A percentile compares a stretch with the other conserved stretches of the same genome.
Conservation (phyloP, 2,113 vertebrate species). For the Sceloporus tristichus region DNA sequence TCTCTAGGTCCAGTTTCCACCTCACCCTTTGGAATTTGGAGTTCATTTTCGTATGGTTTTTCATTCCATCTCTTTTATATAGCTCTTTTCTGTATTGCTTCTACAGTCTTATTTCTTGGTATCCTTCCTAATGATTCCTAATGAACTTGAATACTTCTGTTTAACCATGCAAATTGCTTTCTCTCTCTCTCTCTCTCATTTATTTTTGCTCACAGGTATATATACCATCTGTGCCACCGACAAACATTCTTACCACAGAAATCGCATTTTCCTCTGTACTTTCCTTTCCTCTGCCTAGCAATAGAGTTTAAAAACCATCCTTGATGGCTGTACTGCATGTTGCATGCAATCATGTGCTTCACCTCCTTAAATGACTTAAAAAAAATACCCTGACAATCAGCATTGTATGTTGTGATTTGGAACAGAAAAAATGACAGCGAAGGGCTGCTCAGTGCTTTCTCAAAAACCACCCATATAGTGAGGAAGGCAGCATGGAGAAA, state of each 20-base stretch:
- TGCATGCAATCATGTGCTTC: not conserved
- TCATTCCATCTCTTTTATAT: too few species aligned
- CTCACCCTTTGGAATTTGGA: too few species aligned
- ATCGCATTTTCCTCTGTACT: slow-evolving; percentile 26
- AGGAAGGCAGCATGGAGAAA: not conserved
- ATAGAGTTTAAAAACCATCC: not conserved
- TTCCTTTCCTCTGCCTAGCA: slow-evolving; percentile 16
- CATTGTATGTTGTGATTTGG: not conserved
- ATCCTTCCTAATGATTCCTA: not conserved
- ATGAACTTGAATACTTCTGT: slow-evolving; percentile 52
- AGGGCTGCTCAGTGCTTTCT: too few species aligned
- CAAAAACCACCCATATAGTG: too few species aligned
- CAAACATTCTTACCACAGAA: slow-evolving; percentile 19
- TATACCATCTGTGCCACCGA: slow-evolving; percentile 31
- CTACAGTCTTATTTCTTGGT: too few species aligned
- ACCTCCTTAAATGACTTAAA: not conserved
- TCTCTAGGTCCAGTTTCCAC: too few species aligned
- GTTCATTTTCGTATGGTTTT: too few species aligned
- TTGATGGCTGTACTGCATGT: not conserved
- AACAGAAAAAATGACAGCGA: not conserved
- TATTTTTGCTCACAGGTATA: slow-evolving; percentile 40
- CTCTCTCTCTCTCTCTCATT: slow-evolving; percentile 27
- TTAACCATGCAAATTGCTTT: slow-evolving; percentile 19
- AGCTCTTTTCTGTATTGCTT: too few species aligned
- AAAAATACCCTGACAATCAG: not conserved